Evolutionary conservation across 2,888 invertebrate species (phyloP), one percentile per base, ranked within the genome.

Genomic region (Microctonus aethiopoides): DNA sequence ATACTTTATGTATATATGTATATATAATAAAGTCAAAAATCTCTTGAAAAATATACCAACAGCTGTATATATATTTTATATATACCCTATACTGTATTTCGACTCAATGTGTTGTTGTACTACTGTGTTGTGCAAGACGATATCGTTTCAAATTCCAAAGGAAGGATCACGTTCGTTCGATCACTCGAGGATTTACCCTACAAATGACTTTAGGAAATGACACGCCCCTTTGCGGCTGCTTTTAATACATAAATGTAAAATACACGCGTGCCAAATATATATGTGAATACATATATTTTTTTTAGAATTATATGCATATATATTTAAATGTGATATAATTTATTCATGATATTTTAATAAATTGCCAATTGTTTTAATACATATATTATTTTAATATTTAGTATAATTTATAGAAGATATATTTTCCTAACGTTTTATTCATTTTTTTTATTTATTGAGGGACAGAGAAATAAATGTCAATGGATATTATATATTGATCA

Each of bases 201-300:
- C 81, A 84, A 86, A 86, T 84, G 81, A 81, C 79, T 85, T 81
- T 75, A 80, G 85, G 85, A 85, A 84, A 77, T 80, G 84, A 62
- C 83, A 85, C 85, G 84, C 85, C 84, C 77, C 80, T 77, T 79
- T 74, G 74, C 83, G 84, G 81, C 82, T 82, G 84, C n/a, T n/a
- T 70, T 68, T 56, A 54, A 36, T 56, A 63, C 34, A 41, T 24
- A 26, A 29, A n/a, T 36, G 36, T 39, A 11, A 11, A 52, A 36
- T 13, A 13, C 51, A 34, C 20, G 24, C 22, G 34, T 20, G 16
- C 57, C 16, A n/a, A 13, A 71, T 52, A 62, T 46, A 61, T 34
- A 51, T 11, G 16, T 20, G 24, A n/a, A n/a, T n/a, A n/a, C n/a
- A n/a, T 59, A 51, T n/a, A n/a, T n/a, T n/a, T n/a, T n/a, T n/a